These are phyloP conservation scores for Anhinga anhinga DNA, from an alignment of 2,113 vertebrate species.

Conservation along the genomic window DNA sequence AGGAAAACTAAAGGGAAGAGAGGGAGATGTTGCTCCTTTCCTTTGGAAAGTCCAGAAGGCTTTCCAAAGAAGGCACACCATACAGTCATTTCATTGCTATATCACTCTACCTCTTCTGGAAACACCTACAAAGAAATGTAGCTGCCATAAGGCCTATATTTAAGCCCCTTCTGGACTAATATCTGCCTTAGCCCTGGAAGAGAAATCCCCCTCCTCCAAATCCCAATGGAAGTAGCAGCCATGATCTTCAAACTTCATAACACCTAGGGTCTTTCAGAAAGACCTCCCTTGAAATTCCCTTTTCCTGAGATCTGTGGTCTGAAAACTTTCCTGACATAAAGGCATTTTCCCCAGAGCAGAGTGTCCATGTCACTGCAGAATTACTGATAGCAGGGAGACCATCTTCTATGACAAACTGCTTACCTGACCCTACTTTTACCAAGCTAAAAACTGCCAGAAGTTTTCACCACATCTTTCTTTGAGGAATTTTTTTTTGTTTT, in stretches of 20 bases:
- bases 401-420: not conserved
- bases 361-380: not conserved
- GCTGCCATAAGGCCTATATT: not conserved
- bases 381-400: not conserved
- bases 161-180: not conserved
- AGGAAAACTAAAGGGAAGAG: not conserved
- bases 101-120: not conserved
- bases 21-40: not conserved
- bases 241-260: not conserved
- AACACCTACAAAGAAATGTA: not conserved
- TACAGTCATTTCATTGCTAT: not conserved
- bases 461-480: not conserved
- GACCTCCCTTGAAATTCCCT: not conserved
- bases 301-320: not conserved
- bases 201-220: not conserved
- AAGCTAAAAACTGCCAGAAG: not conserved
- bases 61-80: fast-evolving
- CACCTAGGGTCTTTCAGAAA: not conserved
- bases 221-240: not conserved
- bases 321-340: not conserved
- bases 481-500: not conserved
- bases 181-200: not conserved
- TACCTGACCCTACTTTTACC: not conserved
- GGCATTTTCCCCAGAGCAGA: not conserved
- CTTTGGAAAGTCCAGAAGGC: not conserved